Evolutionary conservation across 2,888 invertebrate species (phyloP).

Genomic region (Chrysolina oricalcia): DNA sequence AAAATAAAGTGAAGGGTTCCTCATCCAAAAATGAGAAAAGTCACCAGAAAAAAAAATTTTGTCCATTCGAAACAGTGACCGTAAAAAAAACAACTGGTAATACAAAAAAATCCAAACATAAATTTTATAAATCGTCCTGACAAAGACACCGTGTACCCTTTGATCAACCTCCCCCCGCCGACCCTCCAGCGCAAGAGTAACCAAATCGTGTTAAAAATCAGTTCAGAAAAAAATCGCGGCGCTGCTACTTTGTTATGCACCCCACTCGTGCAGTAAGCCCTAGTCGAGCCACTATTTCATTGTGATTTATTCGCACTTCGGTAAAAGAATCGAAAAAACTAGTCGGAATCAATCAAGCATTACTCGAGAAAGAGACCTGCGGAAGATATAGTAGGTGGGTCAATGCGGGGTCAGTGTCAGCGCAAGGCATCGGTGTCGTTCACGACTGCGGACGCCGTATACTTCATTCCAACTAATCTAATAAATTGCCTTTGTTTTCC

Average conservation of each 20-base stretch:
- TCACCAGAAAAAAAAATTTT: no score
- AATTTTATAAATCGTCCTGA: not conserved
- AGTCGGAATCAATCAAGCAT: conserved; percentile 73
- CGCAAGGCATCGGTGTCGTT: conserved; percentile 46
- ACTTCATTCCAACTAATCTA: conserved; percentile 33
- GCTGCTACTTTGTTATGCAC: conserved; percentile 71
- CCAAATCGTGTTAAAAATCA: conserved; percentile 66
- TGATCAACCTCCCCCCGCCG: conserved; percentile 28
- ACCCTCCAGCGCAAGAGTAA: conserved; percentile 41
- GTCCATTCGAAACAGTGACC: no score
- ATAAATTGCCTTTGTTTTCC: conserved; percentile 37
- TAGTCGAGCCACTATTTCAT: conserved; percentile 69
- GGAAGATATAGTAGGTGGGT: conserved; percentile 71
- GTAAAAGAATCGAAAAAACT: conserved; percentile 72
- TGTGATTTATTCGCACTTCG: conserved; percentile 73
- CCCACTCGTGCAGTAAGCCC: conserved; percentile 64
- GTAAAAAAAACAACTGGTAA: no score
- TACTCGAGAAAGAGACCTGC: conserved; percentile 71
- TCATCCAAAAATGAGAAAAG: no score
- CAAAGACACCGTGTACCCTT: conserved; percentile 23
- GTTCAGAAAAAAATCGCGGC: conserved; percentile 64
- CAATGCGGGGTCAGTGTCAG: conserved; percentile 68
- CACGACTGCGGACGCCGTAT: conserved; percentile 34
- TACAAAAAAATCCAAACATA: not conserved
- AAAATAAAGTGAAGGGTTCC: no score